Conservation (phyloP, 2,888 invertebrate genomes). For the Agrilus mali region DNA sequence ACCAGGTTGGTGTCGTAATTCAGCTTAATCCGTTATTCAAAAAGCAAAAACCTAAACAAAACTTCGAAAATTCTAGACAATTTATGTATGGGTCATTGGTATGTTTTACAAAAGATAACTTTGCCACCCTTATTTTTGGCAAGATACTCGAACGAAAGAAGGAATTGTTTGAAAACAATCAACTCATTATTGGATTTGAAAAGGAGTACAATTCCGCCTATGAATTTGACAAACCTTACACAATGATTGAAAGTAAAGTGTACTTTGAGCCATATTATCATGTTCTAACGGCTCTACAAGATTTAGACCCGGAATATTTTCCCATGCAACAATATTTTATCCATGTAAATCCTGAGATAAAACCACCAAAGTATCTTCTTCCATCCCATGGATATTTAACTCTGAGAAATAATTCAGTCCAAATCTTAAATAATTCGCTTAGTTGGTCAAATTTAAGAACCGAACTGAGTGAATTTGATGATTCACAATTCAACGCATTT, state of each 20-base stretch:
- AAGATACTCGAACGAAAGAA: slow-evolving; percentile 48
- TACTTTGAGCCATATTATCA: slow-evolving; percentile 74
- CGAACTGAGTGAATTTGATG: slow-evolving; percentile 42
- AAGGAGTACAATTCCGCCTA: slow-evolving; percentile 18
- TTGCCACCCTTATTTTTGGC: slow-evolving; percentile 55
- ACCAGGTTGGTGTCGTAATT: slow-evolving; percentile 33
- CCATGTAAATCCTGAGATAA: slow-evolving; percentile 29
- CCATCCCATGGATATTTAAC: slow-evolving; percentile 1
- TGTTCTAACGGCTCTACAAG: slow-evolving; percentile 54
- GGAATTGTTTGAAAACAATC: slow-evolving; percentile 39
- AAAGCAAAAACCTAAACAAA: slow-evolving; percentile 24
- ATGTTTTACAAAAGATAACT: slow-evolving; percentile 57
- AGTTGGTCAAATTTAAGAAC: slow-evolving; percentile 35
- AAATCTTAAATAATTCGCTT: not conserved
- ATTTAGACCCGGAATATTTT: slow-evolving; percentile 40
- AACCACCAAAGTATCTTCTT: slow-evolving; percentile 32
- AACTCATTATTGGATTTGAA: slow-evolving; percentile 15
- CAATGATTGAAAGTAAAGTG: slow-evolving; percentile 65
- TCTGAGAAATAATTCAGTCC: not conserved
- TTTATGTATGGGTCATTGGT: slow-evolving; percentile 62
- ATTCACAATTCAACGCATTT: slow-evolving; percentile 54
- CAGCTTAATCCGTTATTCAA: slow-evolving; percentile 16
- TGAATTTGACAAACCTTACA: slow-evolving; percentile 23
- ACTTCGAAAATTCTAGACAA: slow-evolving; percentile 41
- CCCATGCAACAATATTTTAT: slow-evolving; percentile 60